Conservation (phyloP, 2,797 vertebrate genomes). For the Sebastes itinus region DNA sequence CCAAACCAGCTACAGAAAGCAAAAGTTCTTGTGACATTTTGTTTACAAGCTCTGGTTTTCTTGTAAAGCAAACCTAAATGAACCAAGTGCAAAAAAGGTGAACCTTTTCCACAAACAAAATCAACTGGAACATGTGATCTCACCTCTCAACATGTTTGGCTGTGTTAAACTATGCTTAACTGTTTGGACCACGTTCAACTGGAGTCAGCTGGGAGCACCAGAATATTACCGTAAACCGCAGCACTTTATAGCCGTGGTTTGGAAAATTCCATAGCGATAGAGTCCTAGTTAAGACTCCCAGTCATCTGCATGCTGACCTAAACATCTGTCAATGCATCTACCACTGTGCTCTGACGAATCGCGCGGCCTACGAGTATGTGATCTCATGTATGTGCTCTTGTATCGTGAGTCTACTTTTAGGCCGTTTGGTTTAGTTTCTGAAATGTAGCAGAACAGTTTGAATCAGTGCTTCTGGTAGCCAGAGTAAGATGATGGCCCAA, state of each 20-base stretch:
- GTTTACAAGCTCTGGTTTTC: constrained; percentile 28
- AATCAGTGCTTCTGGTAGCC: constrained; percentile 43
- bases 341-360: neutral
- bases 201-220: constrained; percentile 56
- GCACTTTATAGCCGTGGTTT: constrained; percentile 56
- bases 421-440: constrained; percentile 3
- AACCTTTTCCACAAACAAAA: constrained; percentile 37
- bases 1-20: neutral
- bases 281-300: constrained; percentile 35
- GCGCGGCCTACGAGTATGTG: neutral
- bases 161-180: constrained; percentile 51
- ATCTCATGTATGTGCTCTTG: neutral
- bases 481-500: constrained; percentile 45
- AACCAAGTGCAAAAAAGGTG: constrained; percentile 27
- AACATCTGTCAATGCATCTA: constrained; percentile 36
- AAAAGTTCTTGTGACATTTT: neutral
- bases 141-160: constrained; percentile 52
- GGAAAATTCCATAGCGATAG: constrained; percentile 71
- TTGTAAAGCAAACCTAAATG: constrained; percentile 20
- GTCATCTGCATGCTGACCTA: constrained; percentile 33
- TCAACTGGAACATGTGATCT: constrained; percentile 44
- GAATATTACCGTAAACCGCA: constrained; percentile 65
- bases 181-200: constrained; percentile 60
- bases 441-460: constrained; percentile 35
- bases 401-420: neutral